A percentile compares a stretch with the other conserved stretches of the same genome.
These are phyloP conservation scores for Garrulus glandarius DNA, from an alignment of 2,797 vertebrate genomes.

Conservation along the genomic window DNA sequence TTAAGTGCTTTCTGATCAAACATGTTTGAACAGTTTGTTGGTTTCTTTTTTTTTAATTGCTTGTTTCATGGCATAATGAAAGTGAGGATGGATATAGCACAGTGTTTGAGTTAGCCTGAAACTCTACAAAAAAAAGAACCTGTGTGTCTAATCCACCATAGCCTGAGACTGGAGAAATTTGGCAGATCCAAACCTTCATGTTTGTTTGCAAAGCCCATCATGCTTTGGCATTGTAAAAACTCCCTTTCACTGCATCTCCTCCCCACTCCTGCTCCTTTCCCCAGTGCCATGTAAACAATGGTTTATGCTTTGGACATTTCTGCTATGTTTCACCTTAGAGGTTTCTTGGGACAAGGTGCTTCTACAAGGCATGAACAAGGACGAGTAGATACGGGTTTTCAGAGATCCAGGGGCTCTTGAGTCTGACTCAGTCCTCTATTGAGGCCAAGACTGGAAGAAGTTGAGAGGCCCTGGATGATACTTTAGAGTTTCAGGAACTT, in stretches of 20 bases:
- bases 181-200: not conserved
- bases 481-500: not conserved
- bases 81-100: not conserved
- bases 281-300: rapidly evolving
- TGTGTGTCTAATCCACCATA: not conserved
- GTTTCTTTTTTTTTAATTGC: slow-evolving; percentile 5
- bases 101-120: not conserved
- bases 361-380: not conserved
- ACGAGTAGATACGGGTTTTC: not conserved
- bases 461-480: not conserved
- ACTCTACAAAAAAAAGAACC: not conserved
- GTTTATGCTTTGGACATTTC: not conserved
- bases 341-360: not conserved
- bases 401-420: not conserved
- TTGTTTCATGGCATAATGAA: slow-evolving; percentile 7
- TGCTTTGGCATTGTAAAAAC: not conserved
- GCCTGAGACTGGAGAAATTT: not conserved
- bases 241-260: not conserved
- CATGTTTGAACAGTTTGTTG: not conserved
- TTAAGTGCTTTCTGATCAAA: slow-evolving; percentile 68
- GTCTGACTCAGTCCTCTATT: not conserved
- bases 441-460: not conserved
- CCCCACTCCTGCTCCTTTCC: not conserved
- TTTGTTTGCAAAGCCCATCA: not conserved
- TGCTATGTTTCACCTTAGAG: rapidly evolving